Percentiles rank a stretch among this genome's conserved stretches.
These are phyloP conservation scores for Arvicanthis niloticus DNA, from an alignment of 2,113 vertebrate genomes.

Conservation along the genomic window DNA sequence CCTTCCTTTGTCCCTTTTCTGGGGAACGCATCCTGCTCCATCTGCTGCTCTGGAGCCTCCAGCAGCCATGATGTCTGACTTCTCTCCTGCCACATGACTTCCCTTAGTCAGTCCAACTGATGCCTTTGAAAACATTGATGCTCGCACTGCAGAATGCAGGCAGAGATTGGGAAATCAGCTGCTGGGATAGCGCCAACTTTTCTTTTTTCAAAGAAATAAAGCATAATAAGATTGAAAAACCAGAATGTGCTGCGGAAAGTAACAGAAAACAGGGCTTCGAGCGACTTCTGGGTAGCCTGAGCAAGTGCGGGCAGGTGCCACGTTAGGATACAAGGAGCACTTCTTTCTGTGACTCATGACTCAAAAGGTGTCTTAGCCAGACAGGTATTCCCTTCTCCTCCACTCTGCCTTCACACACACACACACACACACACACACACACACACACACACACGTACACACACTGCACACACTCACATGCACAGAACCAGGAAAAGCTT, in stretches of 20 bases:
- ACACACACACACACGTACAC: background rate
- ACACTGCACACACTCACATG: background rate
- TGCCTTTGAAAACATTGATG: constrained; percentile 40
- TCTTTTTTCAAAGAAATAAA: background rate
- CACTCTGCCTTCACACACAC: background rate
- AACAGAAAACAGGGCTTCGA: background rate
- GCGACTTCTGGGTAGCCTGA: background rate
- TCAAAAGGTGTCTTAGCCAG: constrained; percentile 10
- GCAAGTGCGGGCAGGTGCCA: background rate
- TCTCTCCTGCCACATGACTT: background rate
- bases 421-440: background rate
- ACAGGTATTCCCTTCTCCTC: background rate
- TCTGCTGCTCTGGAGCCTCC: background rate
- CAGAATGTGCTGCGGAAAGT: constrained; percentile 16
- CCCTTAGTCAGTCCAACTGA: background rate
- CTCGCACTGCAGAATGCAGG: background rate
- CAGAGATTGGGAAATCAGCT: constrained; percentile 39
- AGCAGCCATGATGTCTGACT: background rate
- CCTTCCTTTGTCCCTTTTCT: background rate
- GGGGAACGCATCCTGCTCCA: background rate
- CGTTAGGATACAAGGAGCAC: background rate
- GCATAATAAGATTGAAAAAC: constrained; percentile 41
- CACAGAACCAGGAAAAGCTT: background rate
- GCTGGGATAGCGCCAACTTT: constrained; percentile 17
- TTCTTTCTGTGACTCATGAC: constrained; percentile 28